Evolutionary conservation across 2,888 invertebrate genomes (phyloP), one percentile per base, ranked within the genome.

Genomic region (Melipona bicolor): DNA sequence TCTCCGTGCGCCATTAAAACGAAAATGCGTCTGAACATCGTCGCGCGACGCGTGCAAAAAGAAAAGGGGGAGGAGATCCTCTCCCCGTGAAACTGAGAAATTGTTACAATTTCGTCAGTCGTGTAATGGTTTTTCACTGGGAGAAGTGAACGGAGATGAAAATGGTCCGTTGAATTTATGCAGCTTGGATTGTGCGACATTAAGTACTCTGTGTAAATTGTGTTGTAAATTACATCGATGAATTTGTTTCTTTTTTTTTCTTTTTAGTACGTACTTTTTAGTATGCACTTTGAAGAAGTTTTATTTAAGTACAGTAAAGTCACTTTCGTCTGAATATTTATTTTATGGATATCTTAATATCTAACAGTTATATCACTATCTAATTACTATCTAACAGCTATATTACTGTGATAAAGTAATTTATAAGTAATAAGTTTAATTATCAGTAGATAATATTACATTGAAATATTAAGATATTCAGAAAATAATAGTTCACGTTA

Each of bases 1-100:
- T 79, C 67, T 75, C 72, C 24, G 79, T 56, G 62, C n/a, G 77
- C 79, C 83, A 81, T 88, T 88, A 87, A 83, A 83, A 59, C 54
- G 65, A 52, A 65, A 79, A 49, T 32, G 64, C 49, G 79, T 68
- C 71, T 59, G 84, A 83, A 52, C 52, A 56, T 27, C 27, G 67
- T 70, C 49, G 59, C 49, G 17, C 5, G n/a, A n/a, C 21, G 32
- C 17, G 64, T 43, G 43, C 43, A 43, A 13, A 36, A 56, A 32
- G 61, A 43, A 36, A 15, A 59, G 9, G 50, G 13, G 3, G 36
- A 52, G 59, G 11, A 32, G 32, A 21, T 64, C 15, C 27, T 74
- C 59, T 27, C 3, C 19, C 43, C 15, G 6, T 43, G 49, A 54
- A 61, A 68, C 54, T 27, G 67, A 76, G 75, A 68, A 67, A 76